Evolutionary conservation across 2,797 vertebrate genomes (phyloP).

Genomic region (Sandelia bainsii): DNA sequence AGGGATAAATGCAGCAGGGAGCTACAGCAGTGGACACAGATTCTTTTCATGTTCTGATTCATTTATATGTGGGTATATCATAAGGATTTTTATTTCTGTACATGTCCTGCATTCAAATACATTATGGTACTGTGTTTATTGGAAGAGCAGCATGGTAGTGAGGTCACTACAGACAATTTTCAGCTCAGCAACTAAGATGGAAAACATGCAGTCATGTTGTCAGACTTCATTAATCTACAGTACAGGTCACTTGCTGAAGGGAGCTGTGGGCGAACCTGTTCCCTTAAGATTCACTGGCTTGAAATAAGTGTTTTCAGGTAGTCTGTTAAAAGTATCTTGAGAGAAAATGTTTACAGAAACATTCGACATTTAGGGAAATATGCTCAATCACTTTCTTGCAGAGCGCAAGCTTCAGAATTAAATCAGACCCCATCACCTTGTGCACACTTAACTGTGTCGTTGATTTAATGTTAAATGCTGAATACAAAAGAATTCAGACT

Average conservation of each 20-base stretch:
- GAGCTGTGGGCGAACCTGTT: constrained; percentile 14
- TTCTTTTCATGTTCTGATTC: constrained; percentile 3
- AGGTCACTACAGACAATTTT: constrained; percentile 20
- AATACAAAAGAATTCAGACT: no score
- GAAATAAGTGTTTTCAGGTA: constrained; percentile 29
- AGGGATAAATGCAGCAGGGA: constrained; percentile 5
- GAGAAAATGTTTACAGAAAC: constrained; percentile 5
- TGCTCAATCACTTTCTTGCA: not conserved
- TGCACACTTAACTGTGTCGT: no score
- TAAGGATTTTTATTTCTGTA: not conserved
- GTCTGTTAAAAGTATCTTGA: not conserved
- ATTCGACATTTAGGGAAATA: constrained; percentile 11
- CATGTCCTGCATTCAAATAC: constrained; percentile 4
- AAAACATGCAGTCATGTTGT: constrained; percentile 25
- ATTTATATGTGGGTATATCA: not conserved
- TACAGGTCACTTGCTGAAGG: constrained; percentile 38
- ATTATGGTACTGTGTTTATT: not conserved
- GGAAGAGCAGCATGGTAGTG: constrained; percentile 3
- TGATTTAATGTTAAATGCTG: no score
- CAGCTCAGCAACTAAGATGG: constrained; percentile 9
- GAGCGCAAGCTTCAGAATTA: not conserved
- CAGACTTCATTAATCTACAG: constrained; percentile 44
- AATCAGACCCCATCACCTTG: no score
- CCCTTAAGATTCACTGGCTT: constrained; percentile 12
- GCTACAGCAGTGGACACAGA: not conserved